Conservation (phyloP, 2,113 vertebrate genomes). For the Bungarus multicinctus region DNA sequence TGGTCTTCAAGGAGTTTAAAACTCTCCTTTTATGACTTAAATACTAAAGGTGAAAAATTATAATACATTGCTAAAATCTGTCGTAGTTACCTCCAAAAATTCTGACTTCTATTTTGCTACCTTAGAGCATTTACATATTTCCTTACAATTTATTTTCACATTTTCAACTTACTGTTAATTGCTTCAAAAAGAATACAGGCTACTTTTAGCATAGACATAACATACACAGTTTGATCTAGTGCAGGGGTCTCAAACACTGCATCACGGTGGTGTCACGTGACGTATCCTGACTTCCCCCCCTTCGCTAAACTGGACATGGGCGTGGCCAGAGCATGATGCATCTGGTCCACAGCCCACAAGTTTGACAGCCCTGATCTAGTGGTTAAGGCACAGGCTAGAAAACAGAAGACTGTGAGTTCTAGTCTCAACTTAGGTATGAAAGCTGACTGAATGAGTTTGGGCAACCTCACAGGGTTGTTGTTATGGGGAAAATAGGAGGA, state of each 20-base stretch:
- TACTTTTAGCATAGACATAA: not conserved
- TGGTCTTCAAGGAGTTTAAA: not conserved
- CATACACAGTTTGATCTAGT: not conserved
- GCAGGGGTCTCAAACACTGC: no score
- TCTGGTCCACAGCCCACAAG: no score
- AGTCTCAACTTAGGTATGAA: not conserved
- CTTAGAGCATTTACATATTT: not conserved
- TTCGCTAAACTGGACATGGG: no score
- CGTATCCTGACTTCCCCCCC: no score
- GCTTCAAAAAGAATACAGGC: not conserved
- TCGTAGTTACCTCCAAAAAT: not conserved
- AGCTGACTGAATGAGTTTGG: not conserved
- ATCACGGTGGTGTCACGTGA: no score
- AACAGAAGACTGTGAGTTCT: not conserved
- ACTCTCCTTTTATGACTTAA: not conserved
- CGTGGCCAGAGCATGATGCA: no score
- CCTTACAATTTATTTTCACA: not conserved
- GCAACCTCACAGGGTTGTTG: not conserved
- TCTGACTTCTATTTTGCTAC: not conserved
- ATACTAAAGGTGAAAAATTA: not conserved
- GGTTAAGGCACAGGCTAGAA: not conserved
- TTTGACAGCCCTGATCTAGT: not conserved
- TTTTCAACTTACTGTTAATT: not conserved
- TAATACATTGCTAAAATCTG: not conserved
- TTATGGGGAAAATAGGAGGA: not conserved